Conservation (phyloP, 92 coral and sea anemone species). For the Actinernus sp. region DNA sequence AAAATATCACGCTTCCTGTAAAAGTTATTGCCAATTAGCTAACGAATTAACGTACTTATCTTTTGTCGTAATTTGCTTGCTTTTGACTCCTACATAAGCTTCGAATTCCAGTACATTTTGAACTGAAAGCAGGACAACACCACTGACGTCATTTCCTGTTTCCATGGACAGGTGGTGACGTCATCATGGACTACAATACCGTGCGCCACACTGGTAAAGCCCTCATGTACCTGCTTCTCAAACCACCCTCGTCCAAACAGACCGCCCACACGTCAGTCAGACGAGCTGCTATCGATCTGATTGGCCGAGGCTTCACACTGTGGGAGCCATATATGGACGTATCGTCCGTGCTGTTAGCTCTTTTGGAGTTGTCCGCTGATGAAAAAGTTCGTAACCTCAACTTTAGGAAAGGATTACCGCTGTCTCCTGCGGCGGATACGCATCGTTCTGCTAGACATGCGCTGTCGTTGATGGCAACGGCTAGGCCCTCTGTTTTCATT, state of each 20-base stretch:
- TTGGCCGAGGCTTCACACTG: constrained; percentile 97
- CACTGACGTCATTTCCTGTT: too few relatives aligned
- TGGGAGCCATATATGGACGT: constrained; percentile 99
- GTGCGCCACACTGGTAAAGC: constrained; percentile 98
- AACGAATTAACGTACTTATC: too few relatives aligned
- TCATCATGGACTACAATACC: constrained; percentile 81
- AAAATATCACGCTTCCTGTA: too few relatives aligned
- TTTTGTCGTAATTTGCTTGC: too few relatives aligned
- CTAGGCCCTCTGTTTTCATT: constrained; percentile 92
- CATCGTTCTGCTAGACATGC: constrained; percentile 98
- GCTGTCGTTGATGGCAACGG: constrained; percentile 94
- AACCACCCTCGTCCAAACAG: constrained; percentile 82
- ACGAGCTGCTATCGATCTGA: constrained; percentile 96
- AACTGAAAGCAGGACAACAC: too few relatives aligned
- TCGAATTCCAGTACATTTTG: too few relatives aligned
- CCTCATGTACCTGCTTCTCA: constrained; percentile 91
- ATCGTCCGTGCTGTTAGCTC: constrained; percentile 94
- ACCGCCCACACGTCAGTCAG: constrained; percentile 95
- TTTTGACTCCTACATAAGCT: too few relatives aligned
- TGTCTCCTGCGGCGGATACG: constrained; percentile 97
- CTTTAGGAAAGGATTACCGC: constrained; percentile 93
- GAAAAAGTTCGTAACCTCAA: constrained; percentile 84
- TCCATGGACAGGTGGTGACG: constrained; percentile 59
- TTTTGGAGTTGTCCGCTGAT: constrained; percentile 94
- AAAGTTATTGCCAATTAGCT: too few relatives aligned